These are phyloP conservation scores for Hestina assimilis DNA, from an alignment of 1,140 invertebrate species.

Conservation along the genomic window DNA sequence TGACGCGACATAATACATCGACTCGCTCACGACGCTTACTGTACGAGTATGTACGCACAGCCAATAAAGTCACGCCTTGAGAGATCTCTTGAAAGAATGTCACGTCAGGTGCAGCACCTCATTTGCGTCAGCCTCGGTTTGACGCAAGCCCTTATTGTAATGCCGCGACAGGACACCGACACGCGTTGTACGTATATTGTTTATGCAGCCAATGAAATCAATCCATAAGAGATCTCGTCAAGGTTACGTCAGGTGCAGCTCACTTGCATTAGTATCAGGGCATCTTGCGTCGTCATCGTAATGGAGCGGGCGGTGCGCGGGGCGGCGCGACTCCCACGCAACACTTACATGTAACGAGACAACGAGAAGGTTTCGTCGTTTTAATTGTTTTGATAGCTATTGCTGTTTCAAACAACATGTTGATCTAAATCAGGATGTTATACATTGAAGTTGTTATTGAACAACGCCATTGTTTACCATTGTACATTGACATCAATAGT, in stretches of 20 bases:
- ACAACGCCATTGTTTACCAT: no score
- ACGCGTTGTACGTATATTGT: no score
- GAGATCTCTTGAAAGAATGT: neutral
- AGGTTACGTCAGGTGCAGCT: no score
- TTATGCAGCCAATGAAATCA: no score
- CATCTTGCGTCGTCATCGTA: neutral
- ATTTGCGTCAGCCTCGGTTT: neutral
- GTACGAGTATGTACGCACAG: no score
- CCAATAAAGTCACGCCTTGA: neutral
- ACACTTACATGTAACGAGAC: neutral
- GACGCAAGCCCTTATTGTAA: neutral
- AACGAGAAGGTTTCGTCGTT: neutral
- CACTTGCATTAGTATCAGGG: no score
- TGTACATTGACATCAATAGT: no score
- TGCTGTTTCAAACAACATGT: no score
- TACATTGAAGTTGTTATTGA: no score
- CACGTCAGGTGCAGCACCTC: neutral
- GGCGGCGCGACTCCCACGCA: neutral
- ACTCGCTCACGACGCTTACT: neutral
- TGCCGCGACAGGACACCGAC: no score
- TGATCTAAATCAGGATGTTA: no score
- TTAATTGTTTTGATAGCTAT: neutral
- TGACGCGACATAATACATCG: neutral
- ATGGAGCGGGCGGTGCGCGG: neutral
- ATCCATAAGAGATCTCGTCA: no score